A percentile compares a stretch with the other conserved stretches of the same genome.
Conservation (phyloP, 2,888 invertebrate genomes). For the Cantharis rustica region DNA sequence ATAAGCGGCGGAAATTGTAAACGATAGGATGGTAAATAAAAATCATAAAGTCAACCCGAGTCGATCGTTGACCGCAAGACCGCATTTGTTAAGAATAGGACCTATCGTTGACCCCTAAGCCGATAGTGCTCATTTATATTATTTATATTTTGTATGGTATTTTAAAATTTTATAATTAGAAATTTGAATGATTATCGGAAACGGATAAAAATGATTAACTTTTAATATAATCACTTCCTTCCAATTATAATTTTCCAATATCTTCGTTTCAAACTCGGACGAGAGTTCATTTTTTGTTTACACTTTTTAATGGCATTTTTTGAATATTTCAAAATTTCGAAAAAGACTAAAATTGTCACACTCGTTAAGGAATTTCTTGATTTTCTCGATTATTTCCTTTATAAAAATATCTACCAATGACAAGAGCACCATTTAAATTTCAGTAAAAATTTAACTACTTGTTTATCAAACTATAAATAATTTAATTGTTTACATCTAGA, state of each 20-base stretch:
- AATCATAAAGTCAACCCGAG: slow-evolving; percentile 40
- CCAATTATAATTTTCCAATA: background rate
- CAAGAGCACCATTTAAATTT: too few species aligned
- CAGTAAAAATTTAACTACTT: too few species aligned
- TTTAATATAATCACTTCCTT: background rate
- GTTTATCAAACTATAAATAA: too few species aligned
- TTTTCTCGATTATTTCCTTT: too few species aligned
- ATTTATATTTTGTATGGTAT: background rate
- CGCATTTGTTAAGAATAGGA: slow-evolving; percentile 27
- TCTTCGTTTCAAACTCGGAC: background rate
- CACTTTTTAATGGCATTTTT: background rate
- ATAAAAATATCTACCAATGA: too few species aligned
- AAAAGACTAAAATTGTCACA: too few species aligned
- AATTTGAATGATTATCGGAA: slow-evolving; percentile 4
- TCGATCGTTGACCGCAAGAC: slow-evolving; percentile 43
- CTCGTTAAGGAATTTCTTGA: too few species aligned
- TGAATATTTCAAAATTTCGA: background rate
- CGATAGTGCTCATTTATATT: slow-evolving; percentile 10
- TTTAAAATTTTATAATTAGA: background rate
- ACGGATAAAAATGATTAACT: background rate
- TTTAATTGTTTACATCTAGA: too few species aligned
- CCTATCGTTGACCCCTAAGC: slow-evolving; percentile 23
- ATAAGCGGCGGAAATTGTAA: slow-evolving; percentile 40
- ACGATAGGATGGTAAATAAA: slow-evolving; percentile 34
- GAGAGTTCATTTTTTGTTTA: background rate